phyloP scores from a whole-genome alignment of 2,888 invertebrate species.

The Aricia artaxerxes region DNA sequence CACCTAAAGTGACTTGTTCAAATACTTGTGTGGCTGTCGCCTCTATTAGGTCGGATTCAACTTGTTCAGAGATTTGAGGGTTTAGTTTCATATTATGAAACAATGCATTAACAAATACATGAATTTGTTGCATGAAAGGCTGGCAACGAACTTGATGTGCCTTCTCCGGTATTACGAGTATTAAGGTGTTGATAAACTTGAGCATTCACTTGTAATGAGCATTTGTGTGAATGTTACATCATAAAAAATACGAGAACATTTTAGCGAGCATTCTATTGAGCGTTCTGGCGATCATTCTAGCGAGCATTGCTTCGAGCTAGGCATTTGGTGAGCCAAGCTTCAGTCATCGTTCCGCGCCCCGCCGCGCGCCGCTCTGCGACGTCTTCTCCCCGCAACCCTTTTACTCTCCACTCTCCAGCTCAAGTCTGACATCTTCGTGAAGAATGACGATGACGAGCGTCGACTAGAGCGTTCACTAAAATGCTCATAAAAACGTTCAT shows the following conservation, averaged over 20 bases:
- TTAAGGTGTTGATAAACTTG: too few relatives aligned
- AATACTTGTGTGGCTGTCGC: slow-evolving; percentile 29
- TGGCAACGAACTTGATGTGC: neutral
- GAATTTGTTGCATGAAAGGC: neutral
- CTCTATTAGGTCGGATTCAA: slow-evolving; percentile 2
- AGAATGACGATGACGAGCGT: slow-evolving; percentile 15
- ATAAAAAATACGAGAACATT: slow-evolving; percentile 21
- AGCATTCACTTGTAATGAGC: slow-evolving; percentile 39
- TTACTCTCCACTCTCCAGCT: neutral
- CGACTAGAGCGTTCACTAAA: neutral
- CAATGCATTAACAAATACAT: neutral
- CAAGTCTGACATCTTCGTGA: slow-evolving; percentile 27
- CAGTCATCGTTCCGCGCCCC: neutral
- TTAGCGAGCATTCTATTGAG: slow-evolving; percentile 13
- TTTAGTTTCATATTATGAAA: neutral
- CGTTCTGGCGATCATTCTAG: slow-evolving; percentile 26
- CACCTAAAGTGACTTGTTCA: slow-evolving; percentile 29
- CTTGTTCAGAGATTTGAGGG: neutral
- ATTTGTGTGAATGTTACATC: slow-evolving; percentile 28
- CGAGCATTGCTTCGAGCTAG: slow-evolving; percentile 26
- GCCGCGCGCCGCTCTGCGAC: too few relatives aligned
- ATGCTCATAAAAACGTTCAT: slow-evolving; percentile 26
- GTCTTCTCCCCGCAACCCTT: too few relatives aligned
- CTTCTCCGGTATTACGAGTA: too few relatives aligned
- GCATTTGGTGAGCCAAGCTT: slow-evolving; percentile 16